Percentiles rank a stretch among this genome's conserved stretches.
Conservation (phyloP, 2,113 vertebrate species). For the Laticauda colubrina region DNA sequence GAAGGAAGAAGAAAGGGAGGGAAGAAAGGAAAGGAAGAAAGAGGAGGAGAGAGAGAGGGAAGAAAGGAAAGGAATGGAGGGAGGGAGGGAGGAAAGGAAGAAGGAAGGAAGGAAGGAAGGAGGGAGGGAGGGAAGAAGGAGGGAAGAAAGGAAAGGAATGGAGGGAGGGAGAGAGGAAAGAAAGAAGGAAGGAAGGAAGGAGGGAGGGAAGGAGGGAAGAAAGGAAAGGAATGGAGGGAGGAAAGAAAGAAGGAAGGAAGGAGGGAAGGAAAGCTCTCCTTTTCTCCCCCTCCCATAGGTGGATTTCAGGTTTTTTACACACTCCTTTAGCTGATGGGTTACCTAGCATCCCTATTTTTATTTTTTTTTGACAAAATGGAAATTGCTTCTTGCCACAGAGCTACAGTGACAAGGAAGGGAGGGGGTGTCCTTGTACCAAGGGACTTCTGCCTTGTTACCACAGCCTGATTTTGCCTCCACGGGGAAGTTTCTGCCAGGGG, state of each 20-base stretch:
- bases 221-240: too few relatives aligned
- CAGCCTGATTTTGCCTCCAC: not conserved
- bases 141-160: too few relatives aligned
- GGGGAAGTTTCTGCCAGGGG: not conserved
- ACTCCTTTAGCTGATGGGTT: not conserved
- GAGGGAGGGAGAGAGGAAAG: too few relatives aligned
- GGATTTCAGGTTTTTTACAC: not conserved
- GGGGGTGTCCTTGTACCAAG: not conserved
- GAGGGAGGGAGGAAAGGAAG: too few relatives aligned
- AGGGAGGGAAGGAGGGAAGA: too few relatives aligned
- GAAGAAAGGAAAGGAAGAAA: too few relatives aligned
- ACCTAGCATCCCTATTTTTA: not conserved
- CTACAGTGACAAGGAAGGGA: not conserved
- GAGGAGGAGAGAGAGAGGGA: too few relatives aligned
- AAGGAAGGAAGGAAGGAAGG: too few relatives aligned
- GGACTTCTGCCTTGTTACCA: not conserved
- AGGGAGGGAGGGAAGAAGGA: too few relatives aligned
- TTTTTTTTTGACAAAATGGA: not conserved
- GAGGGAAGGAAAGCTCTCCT: not conserved
- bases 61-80: too few relatives aligned
- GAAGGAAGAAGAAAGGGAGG: too few relatives aligned
- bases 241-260: not conserved
- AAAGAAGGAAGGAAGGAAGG: too few relatives aligned
- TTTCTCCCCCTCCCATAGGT: not conserved
- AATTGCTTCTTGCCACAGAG: not conserved